Conservation (phyloP, 2,888 invertebrate species). For the Zhuqinia jingwanae region DNA sequence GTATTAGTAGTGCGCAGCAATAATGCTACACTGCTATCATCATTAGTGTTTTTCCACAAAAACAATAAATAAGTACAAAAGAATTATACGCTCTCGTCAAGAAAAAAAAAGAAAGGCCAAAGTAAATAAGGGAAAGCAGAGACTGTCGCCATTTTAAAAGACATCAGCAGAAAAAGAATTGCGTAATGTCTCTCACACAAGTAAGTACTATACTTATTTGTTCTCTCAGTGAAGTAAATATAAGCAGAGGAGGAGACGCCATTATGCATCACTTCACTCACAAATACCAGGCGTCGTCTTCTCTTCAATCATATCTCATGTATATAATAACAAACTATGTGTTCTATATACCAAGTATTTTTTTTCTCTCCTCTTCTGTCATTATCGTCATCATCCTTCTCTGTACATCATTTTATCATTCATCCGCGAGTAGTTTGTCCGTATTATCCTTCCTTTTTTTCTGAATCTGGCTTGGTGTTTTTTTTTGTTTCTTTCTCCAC, state of each 20-base stretch:
- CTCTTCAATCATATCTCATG: slow-evolving; percentile 43
- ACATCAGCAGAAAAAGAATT: slow-evolving; percentile 54
- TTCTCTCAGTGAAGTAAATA: too few relatives aligned
- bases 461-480: slow-evolving; percentile 46
- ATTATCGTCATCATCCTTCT: slow-evolving; percentile 44
- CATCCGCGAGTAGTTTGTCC: not conserved
- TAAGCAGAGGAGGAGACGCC: not conserved
- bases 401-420: slow-evolving; percentile 38
- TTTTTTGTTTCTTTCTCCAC: slow-evolving; percentile 11
- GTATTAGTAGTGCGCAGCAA: too few relatives aligned
- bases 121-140: slow-evolving; percentile 55
- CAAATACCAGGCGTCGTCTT: slow-evolving; percentile 24
- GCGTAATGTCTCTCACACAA: slow-evolving; percentile 53
- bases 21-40: slow-evolving; percentile 26
- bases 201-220: slow-evolving; percentile 40
- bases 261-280: slow-evolving; percentile 23
- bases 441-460: slow-evolving; percentile 47
- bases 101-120: slow-evolving; percentile 11
- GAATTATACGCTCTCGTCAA: not conserved
- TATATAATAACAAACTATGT: not conserved
- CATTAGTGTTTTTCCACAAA: slow-evolving; percentile 50
- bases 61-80: slow-evolving; percentile 29
- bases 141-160: slow-evolving; percentile 66
- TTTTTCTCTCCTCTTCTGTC: not conserved
- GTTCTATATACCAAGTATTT: not conserved